Base-by-base conservation (phyloP, 2,888 invertebrate species). In the Petrophora chlorosata region DNA sequence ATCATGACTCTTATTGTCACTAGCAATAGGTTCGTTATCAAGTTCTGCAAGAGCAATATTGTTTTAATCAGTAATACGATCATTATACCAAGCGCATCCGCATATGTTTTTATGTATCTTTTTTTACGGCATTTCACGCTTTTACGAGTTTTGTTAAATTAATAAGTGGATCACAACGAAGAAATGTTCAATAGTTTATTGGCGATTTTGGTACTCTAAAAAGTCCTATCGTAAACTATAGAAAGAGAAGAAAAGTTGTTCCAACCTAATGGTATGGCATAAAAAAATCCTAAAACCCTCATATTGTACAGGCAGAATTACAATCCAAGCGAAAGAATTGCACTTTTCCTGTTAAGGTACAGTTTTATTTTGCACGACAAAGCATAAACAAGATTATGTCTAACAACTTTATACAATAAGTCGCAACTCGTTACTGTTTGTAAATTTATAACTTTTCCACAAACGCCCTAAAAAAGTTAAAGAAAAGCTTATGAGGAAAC, bases 271-370 rank as follows among this genome's bases (percentile, higher is more conserved):
- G n/a, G 30, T 30, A 16, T 25, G 13, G 4, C 33, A 22, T 9
- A 19, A 47, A 55, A 55, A 49, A 53, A 39, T 42, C 53, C 49
- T 45, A 19, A 56, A 42, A 48, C 53, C 48, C 46, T 44, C 80
- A 82, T 73, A 76, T 78, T 70, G 75, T 76, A 76, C 73, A 60
- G 65, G 70, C 68, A 66, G 74, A 77, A 82, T 83, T 77, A 79
- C 77, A 79, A 72, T 76, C 74, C 69, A 63, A 73, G 65, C 74
- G 67, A 73, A 58, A 79, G 84, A 85, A 84, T 83, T 79, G 80
- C 72, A 65, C 59, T 61, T 56, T 56, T 57, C 71, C 76, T 77
- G 80, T 82, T 82, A 84, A 76, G 72, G 70, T 9, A 1, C 67
- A 26, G 30, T 52, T 50, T 56, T 53, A 59, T 65, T 76, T 70